phyloP scores from a whole-genome alignment of 1,140 invertebrate genomes.

The Drosophila kanapiae region DNA sequence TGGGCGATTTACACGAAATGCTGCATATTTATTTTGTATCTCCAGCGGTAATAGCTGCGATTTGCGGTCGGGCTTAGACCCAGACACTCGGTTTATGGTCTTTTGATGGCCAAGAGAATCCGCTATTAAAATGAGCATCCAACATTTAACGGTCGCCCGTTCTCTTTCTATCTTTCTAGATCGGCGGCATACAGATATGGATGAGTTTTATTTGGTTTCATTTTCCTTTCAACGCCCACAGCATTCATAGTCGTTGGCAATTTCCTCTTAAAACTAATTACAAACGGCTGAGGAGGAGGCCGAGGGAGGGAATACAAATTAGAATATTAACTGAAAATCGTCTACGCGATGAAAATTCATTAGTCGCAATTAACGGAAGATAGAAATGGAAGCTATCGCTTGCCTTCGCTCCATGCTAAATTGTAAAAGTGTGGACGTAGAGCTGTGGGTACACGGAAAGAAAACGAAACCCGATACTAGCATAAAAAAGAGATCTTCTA shows the following conservation, averaged over 20 bases:
- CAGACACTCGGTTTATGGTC: constrained; percentile 59
- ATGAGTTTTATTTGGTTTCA: constrained; percentile 18
- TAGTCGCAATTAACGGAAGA: constrained; percentile 64
- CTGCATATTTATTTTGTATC: constrained; percentile 69
- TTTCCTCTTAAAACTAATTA: constrained; percentile 75
- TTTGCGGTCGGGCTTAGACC: constrained; percentile 39
- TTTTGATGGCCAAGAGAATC: constrained; percentile 61
- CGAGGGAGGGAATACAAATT: constrained; percentile 23
- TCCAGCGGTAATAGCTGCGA: constrained; percentile 41
- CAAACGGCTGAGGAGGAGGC: constrained; percentile 7
- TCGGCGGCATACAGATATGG: constrained; percentile 3
- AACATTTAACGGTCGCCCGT: constrained; percentile 50
- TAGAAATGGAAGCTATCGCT: constrained; percentile 18
- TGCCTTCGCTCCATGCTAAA: too few species aligned
- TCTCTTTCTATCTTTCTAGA: constrained; percentile 10
- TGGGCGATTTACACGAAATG: constrained; percentile 75
- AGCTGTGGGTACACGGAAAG: background rate
- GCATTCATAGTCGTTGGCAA: constrained; percentile 49
- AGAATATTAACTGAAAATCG: constrained; percentile 61
- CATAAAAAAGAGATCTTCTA: too few species aligned
- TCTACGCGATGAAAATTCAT: constrained; percentile 66
- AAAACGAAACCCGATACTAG: too few species aligned
- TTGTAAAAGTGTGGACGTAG: too few species aligned
- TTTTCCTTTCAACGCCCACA: constrained; percentile 58
- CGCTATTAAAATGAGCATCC: constrained; percentile 60